Evolutionary conservation across 1,140 invertebrate genomes (phyloP).

Genomic region (Drosophila bifasciata): DNA sequence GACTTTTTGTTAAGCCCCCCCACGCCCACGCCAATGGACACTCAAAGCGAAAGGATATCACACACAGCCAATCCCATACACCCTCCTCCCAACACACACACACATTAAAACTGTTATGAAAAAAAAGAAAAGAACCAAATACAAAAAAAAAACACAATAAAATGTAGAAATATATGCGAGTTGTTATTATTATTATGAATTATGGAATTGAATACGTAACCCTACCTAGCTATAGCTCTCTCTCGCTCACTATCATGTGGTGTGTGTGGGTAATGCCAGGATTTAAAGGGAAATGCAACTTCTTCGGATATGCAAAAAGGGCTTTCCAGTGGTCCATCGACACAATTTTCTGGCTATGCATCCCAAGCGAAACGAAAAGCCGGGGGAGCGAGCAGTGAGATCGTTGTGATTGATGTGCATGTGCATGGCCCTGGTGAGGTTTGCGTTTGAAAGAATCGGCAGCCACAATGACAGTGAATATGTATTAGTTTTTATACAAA

Average conservation of each 20-base stretch:
- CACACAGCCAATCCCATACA: not conserved
- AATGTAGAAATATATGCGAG: slow-evolving; percentile 18
- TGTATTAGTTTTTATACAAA: too few species aligned
- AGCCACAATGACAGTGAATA: too few species aligned
- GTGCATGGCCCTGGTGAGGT: too few species aligned
- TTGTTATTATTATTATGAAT: not conserved
- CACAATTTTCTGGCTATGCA: too few species aligned
- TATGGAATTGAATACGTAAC: not conserved
- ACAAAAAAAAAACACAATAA: slow-evolving; percentile 49
- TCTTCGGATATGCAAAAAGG: too few species aligned
- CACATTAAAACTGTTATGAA: slow-evolving; percentile 36
- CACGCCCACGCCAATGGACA: not conserved
- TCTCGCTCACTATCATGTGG: not conserved
- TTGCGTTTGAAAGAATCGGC: too few species aligned
- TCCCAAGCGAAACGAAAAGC: too few species aligned
- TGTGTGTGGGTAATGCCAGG: too few species aligned
- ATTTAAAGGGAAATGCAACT: too few species aligned
- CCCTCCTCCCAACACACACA: slow-evolving; percentile 4
- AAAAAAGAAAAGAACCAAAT: slow-evolving; percentile 41
- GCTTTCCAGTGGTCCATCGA: too few species aligned
- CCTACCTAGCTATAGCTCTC: not conserved
- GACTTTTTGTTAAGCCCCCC: slow-evolving; percentile 17
- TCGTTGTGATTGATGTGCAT: too few species aligned
- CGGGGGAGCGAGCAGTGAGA: too few species aligned
- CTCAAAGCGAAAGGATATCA: slow-evolving; percentile 4